Evolutionary conservation across 2,797 vertebrate species (phyloP).

Genomic region (Lacerta bilineata): DNA sequence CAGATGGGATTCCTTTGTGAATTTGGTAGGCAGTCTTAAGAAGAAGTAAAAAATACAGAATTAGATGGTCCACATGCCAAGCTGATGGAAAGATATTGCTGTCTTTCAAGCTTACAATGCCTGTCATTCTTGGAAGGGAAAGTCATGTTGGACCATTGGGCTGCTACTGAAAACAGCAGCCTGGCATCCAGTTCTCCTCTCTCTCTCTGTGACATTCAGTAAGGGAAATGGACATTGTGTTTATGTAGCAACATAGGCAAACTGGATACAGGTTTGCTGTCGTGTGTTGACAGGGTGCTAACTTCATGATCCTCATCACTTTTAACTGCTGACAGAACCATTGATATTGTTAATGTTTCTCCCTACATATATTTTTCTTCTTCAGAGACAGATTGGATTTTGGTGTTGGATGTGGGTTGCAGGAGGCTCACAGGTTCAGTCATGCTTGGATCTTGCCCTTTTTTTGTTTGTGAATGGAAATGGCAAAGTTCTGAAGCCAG

Average conservation of each 20-base stretch:
- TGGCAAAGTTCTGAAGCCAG: no score
- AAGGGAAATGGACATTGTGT: no score
- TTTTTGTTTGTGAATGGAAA: neutral
- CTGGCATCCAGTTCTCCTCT: neutral
- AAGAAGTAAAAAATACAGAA: neutral
- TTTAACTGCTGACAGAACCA: neutral
- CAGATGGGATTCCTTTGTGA: rapidly evolving
- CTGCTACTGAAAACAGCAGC: no score
- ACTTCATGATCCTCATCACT: neutral
- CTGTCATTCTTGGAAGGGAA: rapidly evolving
- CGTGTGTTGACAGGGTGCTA: neutral
- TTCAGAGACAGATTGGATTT: neutral
- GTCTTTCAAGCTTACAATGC: rapidly evolving
- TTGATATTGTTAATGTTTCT: neutral
- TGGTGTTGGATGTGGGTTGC: neutral
- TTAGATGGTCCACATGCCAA: neutral
- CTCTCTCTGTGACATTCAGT: no score
- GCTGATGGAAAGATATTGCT: neutral
- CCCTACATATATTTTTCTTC: rapidly evolving
- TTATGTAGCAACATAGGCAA: no score
- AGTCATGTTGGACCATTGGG: no score
- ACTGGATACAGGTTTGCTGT: neutral
- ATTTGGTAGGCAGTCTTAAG: rapidly evolving
- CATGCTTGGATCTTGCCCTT: neutral
- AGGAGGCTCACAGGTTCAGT: neutral